These are phyloP conservation scores for Bombyx mori DNA, from an alignment of 1,140 invertebrate genomes.

Conservation along the genomic window ASM3026992v2 NC_085119.1:6014501-6015000, in stretches of 20 bases:
- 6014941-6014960: conserved; percentile 10
- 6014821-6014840: conserved; percentile 10
- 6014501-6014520: too few relatives aligned
- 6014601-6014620: too few relatives aligned
- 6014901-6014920: conserved; percentile 15
- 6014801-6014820: conserved; percentile 1
- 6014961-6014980: conserved; percentile 10
- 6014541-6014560: too few relatives aligned
- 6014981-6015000: conserved; percentile 21
- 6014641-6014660: too few relatives aligned
- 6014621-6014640: too few relatives aligned
- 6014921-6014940: conserved; percentile 13
- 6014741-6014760: background rate
- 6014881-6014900: conserved; percentile 19
- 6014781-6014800: conserved; percentile 1
- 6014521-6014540: too few relatives aligned
- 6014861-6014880: conserved; percentile 9
- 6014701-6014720: background rate
- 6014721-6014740: background rate
- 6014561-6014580: too few relatives aligned
- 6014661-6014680: too few relatives aligned
- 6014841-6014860: conserved; percentile 14
- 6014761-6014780: conserved; percentile 6
- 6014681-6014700: too few relatives aligned
- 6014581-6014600: too few relatives aligned